Base-by-base conservation (phyloP, 2,888 invertebrate genomes). In the Leptothorax acervorum region DNA sequence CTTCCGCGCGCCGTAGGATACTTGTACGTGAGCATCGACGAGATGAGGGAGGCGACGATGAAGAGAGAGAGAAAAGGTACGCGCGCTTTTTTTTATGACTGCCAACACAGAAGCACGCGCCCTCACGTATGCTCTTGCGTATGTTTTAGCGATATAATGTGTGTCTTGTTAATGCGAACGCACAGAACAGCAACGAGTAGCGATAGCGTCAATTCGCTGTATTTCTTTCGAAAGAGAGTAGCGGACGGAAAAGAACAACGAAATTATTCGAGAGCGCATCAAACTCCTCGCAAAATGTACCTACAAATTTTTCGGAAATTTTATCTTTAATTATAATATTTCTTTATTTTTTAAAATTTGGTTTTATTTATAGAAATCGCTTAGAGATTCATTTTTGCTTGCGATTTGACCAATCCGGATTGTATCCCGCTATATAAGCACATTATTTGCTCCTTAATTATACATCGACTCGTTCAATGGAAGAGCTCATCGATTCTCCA, bases 21-120 rank as follows among this genome's bases (percentile, higher is more conserved):
- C 78, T 84, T 55, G 86, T 84, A 82, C 87, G 82, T 70, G 85
- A 84, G 86, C 83, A 57, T 70, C 81, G 76, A 62, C 63, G 83
- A 73, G 83, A 76, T 62, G 86, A 81, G 60, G 51, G 60, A 45
- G 23, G 51, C 63, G 71, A 71, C 42, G 35, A 78, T 70, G 31
- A 57, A 62, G 70, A 62, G 76, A 60, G 84, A 51, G 84, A 51
- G 86, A 79, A 86, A 73, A 85, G 84, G 76, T 74, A 76, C 78
- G 63, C 60, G 71, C 28, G 66, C 78, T 93, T 94, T 87, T 87
- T 92, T 93, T 94, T 93, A 93, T 90, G 92, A 93, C 91, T 91
- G 86, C 82, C 85, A 76, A 82, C 85, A 62, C 62, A 79, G 84
- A 71, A 79, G 83, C 84, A 82, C 84, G 88, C 51, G 83, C 73